A percentile compares a stretch with the other conserved stretches of the same genome.
Evolutionary conservation across 2,888 invertebrate genomes (phyloP).

Genomic region (Caenorhabditis sp.): DNA sequence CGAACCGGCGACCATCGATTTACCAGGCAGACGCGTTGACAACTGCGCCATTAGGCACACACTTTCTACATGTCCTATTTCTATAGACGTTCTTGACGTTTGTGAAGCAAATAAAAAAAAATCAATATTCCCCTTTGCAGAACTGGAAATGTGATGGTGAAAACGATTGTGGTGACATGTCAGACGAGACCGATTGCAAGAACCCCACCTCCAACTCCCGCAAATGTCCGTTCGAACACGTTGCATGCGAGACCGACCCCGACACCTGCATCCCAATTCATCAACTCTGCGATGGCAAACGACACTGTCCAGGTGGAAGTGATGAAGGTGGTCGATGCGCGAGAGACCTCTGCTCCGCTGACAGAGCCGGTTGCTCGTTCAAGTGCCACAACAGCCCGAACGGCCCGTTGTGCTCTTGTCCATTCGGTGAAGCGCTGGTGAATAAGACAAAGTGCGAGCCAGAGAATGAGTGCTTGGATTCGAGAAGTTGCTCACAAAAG

Average conservation of each 20-base stretch:
- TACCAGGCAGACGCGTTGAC: too few species aligned
- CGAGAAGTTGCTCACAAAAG: conserved; percentile 87
- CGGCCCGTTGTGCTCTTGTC: conserved; percentile 90
- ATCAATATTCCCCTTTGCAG: conserved; percentile 37
- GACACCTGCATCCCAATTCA: conserved; percentile 79
- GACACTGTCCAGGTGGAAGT: conserved; percentile 92
- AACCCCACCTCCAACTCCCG: conserved; percentile 18
- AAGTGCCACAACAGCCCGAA: conserved; percentile 73
- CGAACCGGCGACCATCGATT: too few species aligned
- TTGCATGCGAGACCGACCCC: conserved; percentile 59
- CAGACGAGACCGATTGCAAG: conserved; percentile 66
- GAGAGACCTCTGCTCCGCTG: conserved; percentile 71
- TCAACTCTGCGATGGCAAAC: conserved; percentile 82
- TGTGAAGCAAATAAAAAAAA: too few species aligned
- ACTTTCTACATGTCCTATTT: too few species aligned
- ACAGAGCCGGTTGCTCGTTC: conserved; percentile 73
- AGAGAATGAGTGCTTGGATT: conserved; percentile 74
- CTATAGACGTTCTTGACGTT: too few species aligned
- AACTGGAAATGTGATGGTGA: conserved; percentile 71
- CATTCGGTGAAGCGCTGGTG: conserved; percentile 80
- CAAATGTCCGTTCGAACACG: conserved; percentile 67
- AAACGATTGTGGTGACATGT: conserved; percentile 69
- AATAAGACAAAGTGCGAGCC: conserved; percentile 69
- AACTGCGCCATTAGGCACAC: too few species aligned
- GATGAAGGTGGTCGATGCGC: conserved; percentile 64